Evolutionary conservation across 92 coral and sea anemone genomes (phyloP).

Genomic region (Scolanthus callimorphus): DNA sequence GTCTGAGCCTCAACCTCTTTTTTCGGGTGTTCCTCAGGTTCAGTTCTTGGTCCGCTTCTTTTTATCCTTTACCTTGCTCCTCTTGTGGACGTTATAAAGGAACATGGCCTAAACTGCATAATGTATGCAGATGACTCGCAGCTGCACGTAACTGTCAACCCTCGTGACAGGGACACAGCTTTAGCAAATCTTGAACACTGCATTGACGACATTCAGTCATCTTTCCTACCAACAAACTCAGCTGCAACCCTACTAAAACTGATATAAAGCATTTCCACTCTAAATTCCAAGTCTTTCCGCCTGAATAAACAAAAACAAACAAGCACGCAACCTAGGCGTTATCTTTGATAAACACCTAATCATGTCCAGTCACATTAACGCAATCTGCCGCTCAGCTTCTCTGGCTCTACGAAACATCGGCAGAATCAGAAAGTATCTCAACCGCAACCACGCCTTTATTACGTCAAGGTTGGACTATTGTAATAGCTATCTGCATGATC

Average conservation of each 20-base stretch:
- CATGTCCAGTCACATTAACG: neutral
- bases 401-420: neutral
- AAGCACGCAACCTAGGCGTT: neutral
- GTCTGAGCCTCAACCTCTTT: neutral
- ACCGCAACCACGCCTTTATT: too few relatives aligned
- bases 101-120: neutral
- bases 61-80: neutral
- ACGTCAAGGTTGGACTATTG: too few relatives aligned
- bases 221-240: neutral
- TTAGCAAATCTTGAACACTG: neutral
- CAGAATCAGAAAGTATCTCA: neutral
- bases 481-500: too few relatives aligned
- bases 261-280: neutral
- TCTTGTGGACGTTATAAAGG: neutral
- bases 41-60: neutral
- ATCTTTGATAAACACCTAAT: neutral
- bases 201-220: neutral
- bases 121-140: neutral
- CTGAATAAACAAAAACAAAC: neutral
- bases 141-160: neutral
- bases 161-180: neutral
- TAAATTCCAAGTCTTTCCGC: neutral
- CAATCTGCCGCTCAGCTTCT: neutral
- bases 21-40: neutral
- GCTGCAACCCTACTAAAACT: neutral